Conservation (phyloP, 2,888 invertebrate species). For the Dynastes grantii region DNA sequence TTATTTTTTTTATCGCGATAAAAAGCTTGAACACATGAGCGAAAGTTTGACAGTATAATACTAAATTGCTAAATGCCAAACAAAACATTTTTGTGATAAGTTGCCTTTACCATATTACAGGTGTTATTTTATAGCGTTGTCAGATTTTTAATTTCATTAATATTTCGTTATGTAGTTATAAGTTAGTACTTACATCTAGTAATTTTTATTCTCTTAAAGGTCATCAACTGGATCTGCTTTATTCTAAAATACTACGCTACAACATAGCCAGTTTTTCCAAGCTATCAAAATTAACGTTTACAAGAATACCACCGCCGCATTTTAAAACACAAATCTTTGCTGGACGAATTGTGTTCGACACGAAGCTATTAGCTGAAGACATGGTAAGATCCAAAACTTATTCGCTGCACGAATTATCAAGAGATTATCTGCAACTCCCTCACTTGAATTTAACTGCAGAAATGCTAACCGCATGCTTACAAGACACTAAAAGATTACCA, state of each 20-base stretch:
- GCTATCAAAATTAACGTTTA: background rate
- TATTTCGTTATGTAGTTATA: background rate
- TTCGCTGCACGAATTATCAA: conserved; percentile 33
- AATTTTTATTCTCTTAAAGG: conserved; percentile 9
- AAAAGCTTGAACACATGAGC: too few relatives aligned
- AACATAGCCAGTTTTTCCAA: conserved; percentile 11
- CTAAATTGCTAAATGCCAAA: too few relatives aligned
- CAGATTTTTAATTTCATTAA: too few relatives aligned
- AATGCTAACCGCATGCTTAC: background rate
- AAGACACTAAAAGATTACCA: background rate
- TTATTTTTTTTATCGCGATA: too few relatives aligned
- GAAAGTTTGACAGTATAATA: too few relatives aligned
- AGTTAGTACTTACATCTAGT: background rate
- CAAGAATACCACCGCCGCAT: background rate
- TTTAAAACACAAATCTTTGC: conserved; percentile 25
- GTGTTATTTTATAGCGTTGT: too few relatives aligned
- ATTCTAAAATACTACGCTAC: conserved; percentile 30
- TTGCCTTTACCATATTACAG: too few relatives aligned
- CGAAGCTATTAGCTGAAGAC: conserved; percentile 20
- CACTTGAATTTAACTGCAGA: background rate
- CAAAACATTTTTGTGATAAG: too few relatives aligned
- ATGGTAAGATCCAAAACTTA: conserved; percentile 39
- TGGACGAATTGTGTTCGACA: conserved; percentile 19
- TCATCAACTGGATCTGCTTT: conserved; percentile 17
- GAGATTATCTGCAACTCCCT: conserved; percentile 19